Base-by-base conservation (phyloP, 2,113 vertebrate species). In the Trinectes maculatus region DNA sequence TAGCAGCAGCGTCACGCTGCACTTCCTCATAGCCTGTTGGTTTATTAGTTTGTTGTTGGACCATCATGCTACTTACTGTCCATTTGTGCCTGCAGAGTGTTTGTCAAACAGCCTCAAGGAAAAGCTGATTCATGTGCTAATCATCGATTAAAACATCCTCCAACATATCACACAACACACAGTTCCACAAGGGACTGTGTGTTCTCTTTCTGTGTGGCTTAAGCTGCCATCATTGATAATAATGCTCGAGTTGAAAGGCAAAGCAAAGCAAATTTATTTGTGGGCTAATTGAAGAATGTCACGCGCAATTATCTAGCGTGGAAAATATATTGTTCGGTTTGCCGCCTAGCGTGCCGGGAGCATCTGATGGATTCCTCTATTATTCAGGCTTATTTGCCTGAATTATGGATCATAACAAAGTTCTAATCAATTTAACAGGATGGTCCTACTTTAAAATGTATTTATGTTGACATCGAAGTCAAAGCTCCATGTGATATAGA, bases 11-110 rank as follows among this genome's bases (percentile, higher is more conserved):
- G 43, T 21, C 36, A 34, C 16, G n/a, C 51, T 56, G 8, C 51
- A 58, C 55, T 61, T 85, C 73, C 74, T 74, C 39, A 16, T 33
- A 69, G 42, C 46, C 42, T 65, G 19, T 54, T 79, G 69, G 49
- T 74, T 82, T 79, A 74, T 74, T 65, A 26, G 28, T 16, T 57
- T 84, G 59, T 65, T 76, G 59, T 71, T 68, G 54, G 60, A 47
- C 63, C 68, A 33, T 37, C 43, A 70, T 52, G 46, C 24, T 81
- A 80, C 86, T 84, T 82, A 81, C 63, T 74, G 71, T 74, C 59
- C 73, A 62, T 67, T 71, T 28, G 64, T 74, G 61, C 59, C 58
- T 24, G 77, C 47, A 65, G 69, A 80, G 79, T 65, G 51, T 37
- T 24, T 54, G 36, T 72, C 64, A 57, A 74, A 78, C 55, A 72